These are phyloP conservation scores for Lumbricus terrestris DNA, from an alignment of 2,888 invertebrate species.

Conservation along the genomic window DNA sequence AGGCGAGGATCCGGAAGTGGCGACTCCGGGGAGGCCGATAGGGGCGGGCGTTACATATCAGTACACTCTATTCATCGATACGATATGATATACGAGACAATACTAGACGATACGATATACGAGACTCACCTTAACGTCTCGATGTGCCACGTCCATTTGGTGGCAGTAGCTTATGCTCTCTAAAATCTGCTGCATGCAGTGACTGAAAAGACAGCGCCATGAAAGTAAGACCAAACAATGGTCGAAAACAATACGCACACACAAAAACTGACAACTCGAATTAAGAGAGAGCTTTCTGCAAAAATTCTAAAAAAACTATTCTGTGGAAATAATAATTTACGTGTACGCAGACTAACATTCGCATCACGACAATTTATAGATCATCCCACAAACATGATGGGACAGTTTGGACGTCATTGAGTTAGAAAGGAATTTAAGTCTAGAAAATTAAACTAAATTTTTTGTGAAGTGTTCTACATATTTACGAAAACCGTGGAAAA, in stretches of 20 bases:
- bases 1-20: no score
- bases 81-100: no score
- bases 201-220: slow-evolving; percentile 61
- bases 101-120: background rate
- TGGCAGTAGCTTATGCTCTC: slow-evolving; percentile 99
- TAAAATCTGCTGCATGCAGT: slow-evolving; percentile 99
- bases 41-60: no score
- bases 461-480: no score
- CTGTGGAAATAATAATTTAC: background rate
- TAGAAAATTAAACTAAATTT: no score
- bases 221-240: background rate
- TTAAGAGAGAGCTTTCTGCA: background rate
- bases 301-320: background rate
- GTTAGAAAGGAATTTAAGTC: no score
- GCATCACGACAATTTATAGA: background rate
- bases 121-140: slow-evolving; percentile 83
- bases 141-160: slow-evolving; percentile 96
- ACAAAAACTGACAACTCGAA: background rate
- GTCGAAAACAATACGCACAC: no score
- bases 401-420: background rate
- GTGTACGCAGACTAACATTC: background rate
- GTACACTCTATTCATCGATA: no score
- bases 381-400: background rate
- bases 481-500: no score
- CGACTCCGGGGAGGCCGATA: no score